A percentile compares a stretch with the other conserved stretches of the same genome.
Evolutionary conservation across 1,140 invertebrate genomes (phyloP).

Genomic region (Caenorhabditis brenneri): DNA sequence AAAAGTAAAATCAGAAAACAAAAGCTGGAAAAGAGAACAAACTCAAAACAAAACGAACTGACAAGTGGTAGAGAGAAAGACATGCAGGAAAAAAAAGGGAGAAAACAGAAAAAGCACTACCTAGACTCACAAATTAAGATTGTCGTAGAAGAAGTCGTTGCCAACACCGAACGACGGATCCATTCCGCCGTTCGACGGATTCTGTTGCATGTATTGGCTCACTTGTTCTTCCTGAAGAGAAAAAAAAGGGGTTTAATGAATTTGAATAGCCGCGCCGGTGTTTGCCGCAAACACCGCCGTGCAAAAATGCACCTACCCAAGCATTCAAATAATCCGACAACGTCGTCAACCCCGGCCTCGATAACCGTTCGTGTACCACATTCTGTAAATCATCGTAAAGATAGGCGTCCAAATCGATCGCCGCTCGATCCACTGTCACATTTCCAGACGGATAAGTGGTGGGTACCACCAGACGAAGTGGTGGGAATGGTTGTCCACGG

Average conservation of each 20-base stretch:
- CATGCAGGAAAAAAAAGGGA: not conserved
- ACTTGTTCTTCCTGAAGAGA: slow-evolving; percentile 34
- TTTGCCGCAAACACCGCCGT: no score
- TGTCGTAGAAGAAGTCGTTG: slow-evolving; percentile 10
- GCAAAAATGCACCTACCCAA: slow-evolving; percentile 57
- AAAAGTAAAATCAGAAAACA: not conserved
- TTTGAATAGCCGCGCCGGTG: no score
- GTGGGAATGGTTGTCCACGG: slow-evolving; percentile 46
- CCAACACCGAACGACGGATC: not conserved
- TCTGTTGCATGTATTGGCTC: slow-evolving; percentile 17
- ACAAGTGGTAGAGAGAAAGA: not conserved
- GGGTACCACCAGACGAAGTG: slow-evolving; percentile 53
- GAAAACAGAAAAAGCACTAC: not conserved
- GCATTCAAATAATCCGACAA: slow-evolving; percentile 53
- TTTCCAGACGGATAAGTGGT: slow-evolving; percentile 51
- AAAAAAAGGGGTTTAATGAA: no score
- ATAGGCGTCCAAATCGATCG: slow-evolving; percentile 54
- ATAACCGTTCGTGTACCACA: slow-evolving; percentile 49
- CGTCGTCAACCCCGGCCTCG: slow-evolving; percentile 37
- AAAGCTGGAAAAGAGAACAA: no score
- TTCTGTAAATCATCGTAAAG: slow-evolving; percentile 59
- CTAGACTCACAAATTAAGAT: slow-evolving; percentile 35
- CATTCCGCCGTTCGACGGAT: not conserved
- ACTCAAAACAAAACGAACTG: not conserved
- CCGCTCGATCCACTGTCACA: slow-evolving; percentile 49